Percentiles rank a stretch among this genome's conserved stretches.
These are phyloP conservation scores for Cabera pusaria DNA, from an alignment of 2,888 invertebrate genomes.

Conservation along the genomic window DNA sequence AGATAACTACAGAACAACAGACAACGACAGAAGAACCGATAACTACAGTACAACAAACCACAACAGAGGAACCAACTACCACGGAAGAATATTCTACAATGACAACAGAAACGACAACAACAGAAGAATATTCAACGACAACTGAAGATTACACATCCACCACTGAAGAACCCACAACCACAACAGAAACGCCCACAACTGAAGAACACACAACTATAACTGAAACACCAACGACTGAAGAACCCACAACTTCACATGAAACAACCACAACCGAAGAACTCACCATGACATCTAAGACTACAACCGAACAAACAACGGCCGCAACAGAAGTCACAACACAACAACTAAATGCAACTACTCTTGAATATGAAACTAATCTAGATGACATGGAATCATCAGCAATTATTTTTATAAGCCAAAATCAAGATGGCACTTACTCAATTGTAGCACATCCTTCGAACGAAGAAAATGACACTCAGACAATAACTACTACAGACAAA, in stretches of 20 bases:
- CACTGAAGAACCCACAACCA: not conserved
- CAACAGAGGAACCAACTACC: constrained; percentile 3
- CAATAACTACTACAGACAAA: not conserved
- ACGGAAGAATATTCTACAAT: too few species aligned
- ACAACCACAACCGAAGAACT: constrained; percentile 3
- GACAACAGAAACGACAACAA: not conserved
- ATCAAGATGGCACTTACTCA: constrained; percentile 9
- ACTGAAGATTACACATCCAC: not conserved
- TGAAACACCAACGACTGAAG: constrained; percentile 2
- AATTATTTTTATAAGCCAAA: constrained; percentile 12
- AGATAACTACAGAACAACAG: not conserved
- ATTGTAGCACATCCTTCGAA: constrained; percentile 2
- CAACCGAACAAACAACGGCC: too few species aligned
- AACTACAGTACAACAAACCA: constrained; percentile 5
- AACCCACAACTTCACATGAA: too few species aligned
- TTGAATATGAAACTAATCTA: too few species aligned
- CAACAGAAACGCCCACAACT: constrained; percentile 11
- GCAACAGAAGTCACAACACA: not conserved
- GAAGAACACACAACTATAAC: constrained; percentile 3
- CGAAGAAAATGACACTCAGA: constrained; percentile 1
- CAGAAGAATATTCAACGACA: constrained; percentile 4
- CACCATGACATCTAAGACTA: constrained; percentile 1
- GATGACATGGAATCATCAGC: not conserved
- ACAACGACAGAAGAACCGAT: not conserved
- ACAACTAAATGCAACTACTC: too few species aligned